Conservation (phyloP, 37 sponge, comb jelly and placozoan species). For the Halichondria panicea region DNA sequence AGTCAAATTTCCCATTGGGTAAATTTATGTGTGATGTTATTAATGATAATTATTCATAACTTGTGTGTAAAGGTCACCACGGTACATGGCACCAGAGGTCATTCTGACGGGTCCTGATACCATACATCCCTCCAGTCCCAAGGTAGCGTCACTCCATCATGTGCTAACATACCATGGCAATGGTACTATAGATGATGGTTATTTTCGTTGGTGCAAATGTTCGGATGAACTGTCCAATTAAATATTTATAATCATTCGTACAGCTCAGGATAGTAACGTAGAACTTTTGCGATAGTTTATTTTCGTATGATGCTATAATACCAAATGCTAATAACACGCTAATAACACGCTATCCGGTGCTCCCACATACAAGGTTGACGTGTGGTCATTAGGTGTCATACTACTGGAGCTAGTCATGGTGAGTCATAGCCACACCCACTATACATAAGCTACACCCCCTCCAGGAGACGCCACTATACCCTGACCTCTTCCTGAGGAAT, state of each 20-base stretch:
- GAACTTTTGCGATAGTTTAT: too few relatives aligned
- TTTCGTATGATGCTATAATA: too few relatives aligned
- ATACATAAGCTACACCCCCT: neutral
- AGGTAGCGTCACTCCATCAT: too few relatives aligned
- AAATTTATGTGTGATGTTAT: constrained; percentile 8
- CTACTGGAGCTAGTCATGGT: constrained; percentile 84
- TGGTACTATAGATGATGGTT: too few relatives aligned
- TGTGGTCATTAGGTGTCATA: constrained; percentile 84
- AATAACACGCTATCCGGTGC: too few relatives aligned
- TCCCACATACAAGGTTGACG: constrained; percentile 80
- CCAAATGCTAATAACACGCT: too few relatives aligned
- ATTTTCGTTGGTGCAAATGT: too few relatives aligned
- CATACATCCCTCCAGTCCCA: constrained; percentile 31
- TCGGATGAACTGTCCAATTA: too few relatives aligned
- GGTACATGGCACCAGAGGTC: constrained; percentile 82
- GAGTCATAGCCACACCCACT: neutral
- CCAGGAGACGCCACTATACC: constrained; percentile 69
- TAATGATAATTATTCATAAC: neutral
- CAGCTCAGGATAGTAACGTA: too few relatives aligned
- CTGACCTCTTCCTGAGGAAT: constrained; percentile 71
- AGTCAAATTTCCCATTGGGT: constrained; percentile 90
- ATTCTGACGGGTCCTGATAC: constrained; percentile 35
- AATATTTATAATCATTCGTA: too few relatives aligned
- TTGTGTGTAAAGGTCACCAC: constrained; percentile 77
- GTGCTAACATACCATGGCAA: too few relatives aligned